Conservation (phyloP, 1,140 invertebrate genomes). For the Achroia grisella region DNA sequence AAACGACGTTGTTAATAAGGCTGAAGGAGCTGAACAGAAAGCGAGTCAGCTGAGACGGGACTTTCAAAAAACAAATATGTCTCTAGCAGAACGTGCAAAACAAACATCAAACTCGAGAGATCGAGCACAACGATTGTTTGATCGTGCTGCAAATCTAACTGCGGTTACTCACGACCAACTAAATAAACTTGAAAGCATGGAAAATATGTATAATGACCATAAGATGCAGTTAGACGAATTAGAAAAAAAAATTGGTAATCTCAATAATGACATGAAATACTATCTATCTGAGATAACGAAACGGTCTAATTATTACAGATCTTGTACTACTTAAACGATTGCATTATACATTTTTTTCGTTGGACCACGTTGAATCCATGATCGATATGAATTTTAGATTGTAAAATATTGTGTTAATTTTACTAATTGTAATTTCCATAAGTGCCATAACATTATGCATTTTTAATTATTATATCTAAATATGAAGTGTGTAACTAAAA, state of each 20-base stretch:
- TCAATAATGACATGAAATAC: conserved; percentile 69
- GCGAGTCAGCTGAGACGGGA: conserved; percentile 58
- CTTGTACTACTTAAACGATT: conserved; percentile 59
- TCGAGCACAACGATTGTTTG: conserved; percentile 81
- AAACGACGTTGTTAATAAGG: conserved; percentile 63
- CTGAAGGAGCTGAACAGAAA: conserved; percentile 63
- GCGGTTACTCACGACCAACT: conserved; percentile 84
- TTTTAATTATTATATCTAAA: too few relatives aligned
- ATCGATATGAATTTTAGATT: neutral
- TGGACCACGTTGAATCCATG: neutral
- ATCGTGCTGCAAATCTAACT: conserved; percentile 83
- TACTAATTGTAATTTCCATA: conserved; percentile 11
- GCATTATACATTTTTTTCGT: too few relatives aligned
- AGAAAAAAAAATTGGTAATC: conserved; percentile 65
- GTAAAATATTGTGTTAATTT: neutral
- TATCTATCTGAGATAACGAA: conserved; percentile 74
- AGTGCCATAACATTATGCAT: conserved; percentile 32
- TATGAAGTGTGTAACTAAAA: too few relatives aligned
- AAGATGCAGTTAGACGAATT: conserved; percentile 61
- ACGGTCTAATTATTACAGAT: conserved; percentile 70
- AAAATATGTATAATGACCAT: conserved; percentile 71
- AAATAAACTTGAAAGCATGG: conserved; percentile 78
- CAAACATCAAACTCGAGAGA: conserved; percentile 76
- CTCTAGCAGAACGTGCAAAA: conserved; percentile 62
- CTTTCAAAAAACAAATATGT: conserved; percentile 61